Evolutionary conservation across 2,113 vertebrate genomes (phyloP).

Genomic region (Lepus americanus): DNA sequence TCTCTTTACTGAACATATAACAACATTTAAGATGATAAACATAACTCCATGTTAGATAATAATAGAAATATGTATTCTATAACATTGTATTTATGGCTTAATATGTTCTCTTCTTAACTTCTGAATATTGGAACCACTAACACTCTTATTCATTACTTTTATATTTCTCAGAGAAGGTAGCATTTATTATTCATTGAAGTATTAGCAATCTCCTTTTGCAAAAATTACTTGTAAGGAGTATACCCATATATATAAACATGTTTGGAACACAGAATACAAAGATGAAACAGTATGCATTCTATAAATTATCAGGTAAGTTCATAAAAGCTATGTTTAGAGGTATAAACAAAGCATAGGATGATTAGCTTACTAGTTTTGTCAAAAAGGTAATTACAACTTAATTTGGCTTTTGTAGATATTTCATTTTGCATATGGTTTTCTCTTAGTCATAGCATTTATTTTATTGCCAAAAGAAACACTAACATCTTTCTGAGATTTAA

Average conservation of each 20-base stretch:
- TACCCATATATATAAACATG: background rate
- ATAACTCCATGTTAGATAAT: slow-evolving; percentile 76
- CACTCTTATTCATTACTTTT: slow-evolving; percentile 35
- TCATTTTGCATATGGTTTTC: background rate
- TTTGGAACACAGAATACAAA: background rate
- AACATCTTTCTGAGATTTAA: background rate
- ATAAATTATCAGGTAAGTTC: background rate
- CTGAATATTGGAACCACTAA: slow-evolving; percentile 55
- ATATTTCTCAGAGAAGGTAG: slow-evolving; percentile 30
- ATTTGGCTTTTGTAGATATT: background rate
- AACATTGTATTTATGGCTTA: slow-evolving; percentile 1
- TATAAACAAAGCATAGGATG: background rate
- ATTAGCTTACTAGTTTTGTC: background rate
- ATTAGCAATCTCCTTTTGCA: slow-evolving; percentile 62
- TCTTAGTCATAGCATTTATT: background rate
- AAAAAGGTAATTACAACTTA: background rate
- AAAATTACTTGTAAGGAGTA: slow-evolving; percentile 10
- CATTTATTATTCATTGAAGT: slow-evolving; percentile 58
- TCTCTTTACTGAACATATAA: slow-evolving; percentile 73
- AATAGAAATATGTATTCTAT: slow-evolving; percentile 59
- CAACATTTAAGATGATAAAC: slow-evolving; percentile 74
- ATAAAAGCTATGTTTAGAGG: background rate
- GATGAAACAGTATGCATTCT: background rate
- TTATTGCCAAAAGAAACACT: background rate
- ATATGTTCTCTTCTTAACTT: slow-evolving; percentile 49